Evolutionary conservation across 1,140 invertebrate genomes (phyloP).

Genomic region (Triops longicaudatus): DNA sequence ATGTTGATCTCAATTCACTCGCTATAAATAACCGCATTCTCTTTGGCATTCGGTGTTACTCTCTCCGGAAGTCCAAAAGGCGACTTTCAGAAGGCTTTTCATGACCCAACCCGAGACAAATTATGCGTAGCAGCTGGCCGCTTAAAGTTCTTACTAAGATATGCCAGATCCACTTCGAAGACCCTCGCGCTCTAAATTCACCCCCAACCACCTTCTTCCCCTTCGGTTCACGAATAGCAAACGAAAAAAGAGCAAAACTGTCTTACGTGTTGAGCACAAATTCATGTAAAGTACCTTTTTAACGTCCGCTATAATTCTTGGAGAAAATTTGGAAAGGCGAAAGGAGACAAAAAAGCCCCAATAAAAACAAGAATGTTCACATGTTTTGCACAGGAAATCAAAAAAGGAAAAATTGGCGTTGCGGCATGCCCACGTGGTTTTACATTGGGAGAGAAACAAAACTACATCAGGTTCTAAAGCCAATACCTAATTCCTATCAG

Average conservation of each 20-base stretch:
- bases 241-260: not conserved
- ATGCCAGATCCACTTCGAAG: not conserved
- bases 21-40: constrained; percentile 6
- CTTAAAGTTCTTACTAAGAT: not conserved
- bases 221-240: not conserved
- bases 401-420: not conserved
- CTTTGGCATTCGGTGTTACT: not conserved
- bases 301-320: constrained; percentile 15
- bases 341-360: constrained; percentile 2
- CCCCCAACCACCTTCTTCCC: not conserved
- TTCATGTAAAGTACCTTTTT: not conserved
- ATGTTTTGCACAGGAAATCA: not conserved
- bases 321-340: constrained; percentile 23
- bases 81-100: not conserved
- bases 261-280: not conserved
- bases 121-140: constrained; percentile 7
- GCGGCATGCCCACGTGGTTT: not conserved
- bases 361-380: not conserved
- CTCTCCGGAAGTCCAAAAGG: not conserved
- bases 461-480: not conserved
- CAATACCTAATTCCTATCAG: not conserved
- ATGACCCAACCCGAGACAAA: not conserved
- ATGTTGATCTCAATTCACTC: constrained; percentile 6
- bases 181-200: not conserved
- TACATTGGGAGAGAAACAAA: not conserved